phyloP scores from a whole-genome alignment of 2,888 invertebrate species.

The Dusona sp. region DNA sequence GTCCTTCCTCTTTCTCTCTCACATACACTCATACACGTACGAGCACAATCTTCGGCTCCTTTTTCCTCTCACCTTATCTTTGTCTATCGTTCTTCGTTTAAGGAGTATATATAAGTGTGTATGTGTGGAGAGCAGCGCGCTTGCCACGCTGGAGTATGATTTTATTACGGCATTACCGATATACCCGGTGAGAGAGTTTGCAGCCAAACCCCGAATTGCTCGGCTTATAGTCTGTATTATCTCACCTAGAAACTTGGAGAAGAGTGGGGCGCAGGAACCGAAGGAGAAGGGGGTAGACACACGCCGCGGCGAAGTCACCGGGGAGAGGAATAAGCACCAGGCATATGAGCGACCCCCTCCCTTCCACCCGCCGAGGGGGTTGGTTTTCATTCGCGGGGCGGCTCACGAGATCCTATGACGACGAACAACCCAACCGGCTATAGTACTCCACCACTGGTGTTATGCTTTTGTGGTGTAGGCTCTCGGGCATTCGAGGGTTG shows the following conservation, averaged over 20 bases:
- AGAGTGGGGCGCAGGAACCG: slow-evolving; percentile 68
- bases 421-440: slow-evolving; percentile 37
- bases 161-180: slow-evolving; percentile 84
- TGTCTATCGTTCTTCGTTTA: slow-evolving; percentile 18
- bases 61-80: neutral
- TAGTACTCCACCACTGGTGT: slow-evolving; percentile 53
- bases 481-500: slow-evolving; percentile 75
- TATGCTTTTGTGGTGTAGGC: slow-evolving; percentile 75
- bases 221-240: slow-evolving; percentile 84
- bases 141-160: slow-evolving; percentile 84
- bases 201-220: slow-evolving; percentile 83
- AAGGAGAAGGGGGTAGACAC: slow-evolving; percentile 64
- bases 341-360: slow-evolving; percentile 43
- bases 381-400: slow-evolving; percentile 66
- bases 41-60: slow-evolving; percentile 35
- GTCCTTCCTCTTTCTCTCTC: slow-evolving; percentile 46
- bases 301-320: slow-evolving; percentile 29
- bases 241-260: slow-evolving; percentile 78
- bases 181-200: slow-evolving; percentile 67
- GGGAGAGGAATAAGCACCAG: slow-evolving; percentile 53
- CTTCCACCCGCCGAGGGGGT: slow-evolving; percentile 56
- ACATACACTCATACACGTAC: slow-evolving; percentile 17
- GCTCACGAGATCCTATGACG: slow-evolving; percentile 62
- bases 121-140: slow-evolving; percentile 72
- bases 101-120: slow-evolving; percentile 40